Evolutionary conservation across 1,140 invertebrate genomes (phyloP), one percentile per base, ranked within the genome.

Genomic region (Aphelenchoides fujianensis): DNA sequence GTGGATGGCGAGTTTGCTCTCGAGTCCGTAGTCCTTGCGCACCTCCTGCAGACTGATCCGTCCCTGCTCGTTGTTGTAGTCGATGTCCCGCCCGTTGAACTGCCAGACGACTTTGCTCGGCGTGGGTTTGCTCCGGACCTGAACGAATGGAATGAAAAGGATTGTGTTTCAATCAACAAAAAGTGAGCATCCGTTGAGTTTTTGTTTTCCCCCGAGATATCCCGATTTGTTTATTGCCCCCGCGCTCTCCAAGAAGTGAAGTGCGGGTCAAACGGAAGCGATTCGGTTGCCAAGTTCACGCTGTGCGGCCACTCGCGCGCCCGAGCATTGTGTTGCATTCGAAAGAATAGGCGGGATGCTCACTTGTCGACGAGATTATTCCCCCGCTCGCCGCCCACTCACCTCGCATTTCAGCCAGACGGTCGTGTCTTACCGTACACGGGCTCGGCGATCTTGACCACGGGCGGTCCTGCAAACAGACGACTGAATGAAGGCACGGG

Each of bases 1-100:
- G 23, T 69, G 54, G 63, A 79, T 75, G 3, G 68, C 73, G 7
- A 79, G 59, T 32, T 66, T 68, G 55, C 70, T 71, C 54, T 79
- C 76, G 48, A 80, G 66, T 23, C 77, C 77, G 62, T 69, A 79
- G 27, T 69, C 73, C 28, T 55, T 59, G 12, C 70, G 77, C 23
- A 70, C 63, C 41, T 79, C 77, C 27, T 79, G 67, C 0, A 75
- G 66, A 61, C 73, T 34, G 37, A 79, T 68, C 12, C 59, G 53
- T 31, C 68, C 53, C 66, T 59, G n/a, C 35, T 68, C 36, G 3
- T 31, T 69, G 9, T 31, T 69, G 59, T 77, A 66, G 37, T 70
- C 41, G 3, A 70, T 53, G 16, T 23, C 12, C 59, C 35, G 9
- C 27, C 48, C 69, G 54, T 70, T 67, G 9, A 27, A 23, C n/a